Conservation (phyloP, 1,140 invertebrate genomes). For the Manduca sexta region DNA sequence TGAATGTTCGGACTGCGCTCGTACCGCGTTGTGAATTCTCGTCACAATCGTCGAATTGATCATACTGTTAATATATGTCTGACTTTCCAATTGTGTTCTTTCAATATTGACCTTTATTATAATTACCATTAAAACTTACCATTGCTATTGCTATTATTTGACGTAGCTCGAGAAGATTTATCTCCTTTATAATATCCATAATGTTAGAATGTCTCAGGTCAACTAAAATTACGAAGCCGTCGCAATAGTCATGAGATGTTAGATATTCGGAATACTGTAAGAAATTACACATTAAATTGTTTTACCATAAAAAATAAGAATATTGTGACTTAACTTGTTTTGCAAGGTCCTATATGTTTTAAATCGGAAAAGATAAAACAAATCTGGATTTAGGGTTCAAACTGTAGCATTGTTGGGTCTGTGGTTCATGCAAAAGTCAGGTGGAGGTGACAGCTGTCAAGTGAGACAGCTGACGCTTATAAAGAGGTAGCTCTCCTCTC, state of each 20-base stretch:
- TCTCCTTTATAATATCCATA: constrained; percentile 6
- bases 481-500: no score
- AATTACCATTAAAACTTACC: constrained; percentile 9
- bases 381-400: no score
- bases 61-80: neutral
- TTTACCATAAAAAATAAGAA: no score
- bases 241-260: constrained; percentile 13
- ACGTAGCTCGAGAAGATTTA: constrained; percentile 6
- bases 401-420: no score
- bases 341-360: no score
- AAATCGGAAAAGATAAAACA: no score
- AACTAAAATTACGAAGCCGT: constrained; percentile 5
- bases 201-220: constrained; percentile 16
- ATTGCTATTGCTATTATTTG: constrained; percentile 3
- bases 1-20: no score
- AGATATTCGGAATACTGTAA: constrained; percentile 19
- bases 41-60: neutral
- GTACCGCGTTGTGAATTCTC: no score
- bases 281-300: neutral
- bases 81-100: neutral
- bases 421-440: no score
- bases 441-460: no score
- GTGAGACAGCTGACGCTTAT: no score
- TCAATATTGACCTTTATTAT: neutral
- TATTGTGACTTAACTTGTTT: no score